Evolutionary conservation across 2,113 vertebrate species (phyloP).

Genomic region (Notechis scutatus): DNA sequence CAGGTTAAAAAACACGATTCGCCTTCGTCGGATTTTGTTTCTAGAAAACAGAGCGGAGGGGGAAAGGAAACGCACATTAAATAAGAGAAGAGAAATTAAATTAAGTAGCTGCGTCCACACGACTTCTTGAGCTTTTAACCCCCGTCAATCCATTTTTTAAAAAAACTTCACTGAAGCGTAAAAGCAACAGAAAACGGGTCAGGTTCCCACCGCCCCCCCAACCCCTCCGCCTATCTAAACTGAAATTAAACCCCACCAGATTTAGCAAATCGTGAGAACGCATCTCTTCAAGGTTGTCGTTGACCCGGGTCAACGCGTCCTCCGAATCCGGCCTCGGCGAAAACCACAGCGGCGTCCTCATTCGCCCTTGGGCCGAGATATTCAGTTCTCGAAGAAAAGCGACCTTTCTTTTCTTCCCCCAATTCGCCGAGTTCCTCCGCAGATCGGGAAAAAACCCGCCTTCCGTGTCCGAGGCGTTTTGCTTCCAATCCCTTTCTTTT

Average conservation of each 20-base stretch:
- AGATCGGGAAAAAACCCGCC: not conserved
- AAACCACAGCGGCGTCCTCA: not conserved
- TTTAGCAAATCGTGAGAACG: not conserved
- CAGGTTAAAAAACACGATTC: not conserved
- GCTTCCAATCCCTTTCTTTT: not conserved
- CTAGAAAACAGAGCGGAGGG: not conserved
- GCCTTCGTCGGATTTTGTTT: not conserved
- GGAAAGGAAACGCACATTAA: not conserved
- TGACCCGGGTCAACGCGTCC: not conserved
- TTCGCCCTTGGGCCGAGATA: not conserved
- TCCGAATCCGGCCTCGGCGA: not conserved
- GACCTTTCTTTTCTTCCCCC: fast-evolving
- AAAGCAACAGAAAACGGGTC: not conserved
- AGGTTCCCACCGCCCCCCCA: not conserved
- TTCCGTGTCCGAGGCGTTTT: not conserved
- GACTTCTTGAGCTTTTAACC: not conserved
- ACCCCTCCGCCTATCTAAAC: not conserved
- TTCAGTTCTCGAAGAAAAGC: not conserved
- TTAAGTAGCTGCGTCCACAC: not conserved
- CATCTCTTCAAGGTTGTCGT: not conserved
- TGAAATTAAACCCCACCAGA: not conserved
- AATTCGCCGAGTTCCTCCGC: not conserved
- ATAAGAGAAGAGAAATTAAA: not conserved
- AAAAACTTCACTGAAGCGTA: not conserved
- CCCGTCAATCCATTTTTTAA: not conserved